Base-by-base conservation (phyloP, 2,888 invertebrate genomes). In the Drosophila mercatorum region DNA sequence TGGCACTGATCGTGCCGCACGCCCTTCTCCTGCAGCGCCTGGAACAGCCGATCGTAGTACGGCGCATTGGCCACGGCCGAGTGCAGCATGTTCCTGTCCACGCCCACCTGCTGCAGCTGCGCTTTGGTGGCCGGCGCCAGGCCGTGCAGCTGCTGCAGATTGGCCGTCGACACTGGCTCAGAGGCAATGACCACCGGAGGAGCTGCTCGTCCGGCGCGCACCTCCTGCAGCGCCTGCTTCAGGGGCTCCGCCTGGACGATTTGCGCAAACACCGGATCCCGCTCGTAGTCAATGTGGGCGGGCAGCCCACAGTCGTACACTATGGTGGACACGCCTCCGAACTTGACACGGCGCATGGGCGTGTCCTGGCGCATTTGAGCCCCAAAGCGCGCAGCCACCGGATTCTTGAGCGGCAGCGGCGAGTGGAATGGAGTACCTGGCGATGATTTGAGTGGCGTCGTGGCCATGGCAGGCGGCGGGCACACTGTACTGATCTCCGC, bases 1-100 rank as follows among this genome's bases (percentile, higher is more conserved):
- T 94, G 94, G 80, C 95, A 95, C 79, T 93, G 93, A 5, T 92
- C 91, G 28, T 94, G 93, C 1, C 94, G 93, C 73, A 95, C 93
- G 72, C 94, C 94, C 61, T 94, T 93, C 46, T 94, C 94, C 51
- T 93, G 93, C 34, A 95, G 90, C 71, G 94, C 93, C 67, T 94
- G 94, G 66, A 95, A 93, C 5, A 95, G 90, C 77, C 94, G 94
- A 70, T 95, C 94, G 75, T 95, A 95, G 40, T 94, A 94, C 0
- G 94, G 94, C 0, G 94, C 94, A 85, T 95, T 94, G 82, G 94
- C 94, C 1, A 95, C 93, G 0, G 94, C 94, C 79, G 95, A 95
- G 80, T 94, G 94, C 34, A 95, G 57, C 77, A 94, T 93, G 64
- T 94, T 94, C 0, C 94, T 94, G 80, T 95, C 94, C 31, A 95